Conservation (phyloP, 1,140 invertebrate genomes). For the Leptonema lineaticorne region DNA sequence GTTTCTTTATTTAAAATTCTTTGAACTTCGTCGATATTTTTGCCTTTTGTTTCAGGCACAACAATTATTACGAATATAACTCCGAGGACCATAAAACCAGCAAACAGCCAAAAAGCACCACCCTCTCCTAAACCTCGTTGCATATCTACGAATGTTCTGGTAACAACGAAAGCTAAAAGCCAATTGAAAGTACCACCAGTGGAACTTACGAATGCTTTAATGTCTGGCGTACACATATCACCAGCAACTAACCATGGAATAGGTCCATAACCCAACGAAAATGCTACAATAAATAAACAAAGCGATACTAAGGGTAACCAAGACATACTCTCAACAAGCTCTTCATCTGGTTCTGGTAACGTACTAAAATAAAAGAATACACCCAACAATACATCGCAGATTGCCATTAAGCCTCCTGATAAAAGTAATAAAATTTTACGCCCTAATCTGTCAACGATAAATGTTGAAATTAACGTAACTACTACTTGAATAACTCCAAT, state of each 20-base stretch:
- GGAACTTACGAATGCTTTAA: conserved; percentile 74
- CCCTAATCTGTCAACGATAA: conserved; percentile 78
- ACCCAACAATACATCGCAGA: conserved; percentile 62
- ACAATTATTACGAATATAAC: conserved; percentile 74
- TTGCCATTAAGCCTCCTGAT: conserved; percentile 63
- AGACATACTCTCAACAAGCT: conserved; percentile 56
- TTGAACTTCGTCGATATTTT: conserved; percentile 82
- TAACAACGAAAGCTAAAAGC: conserved; percentile 78
- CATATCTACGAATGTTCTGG: conserved; percentile 72
- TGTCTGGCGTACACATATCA: conserved; percentile 71
- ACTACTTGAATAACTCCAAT: conserved; percentile 77
- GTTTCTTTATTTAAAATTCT: conserved; percentile 56
- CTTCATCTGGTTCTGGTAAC: conserved; percentile 51
- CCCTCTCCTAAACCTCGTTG: conserved; percentile 58
- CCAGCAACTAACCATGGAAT: conserved; percentile 80
- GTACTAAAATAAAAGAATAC: conserved; percentile 65
- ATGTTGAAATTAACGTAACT: conserved; percentile 66
- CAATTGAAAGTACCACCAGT: conserved; percentile 77
- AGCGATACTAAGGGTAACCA: conserved; percentile 73
- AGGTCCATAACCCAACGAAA: conserved; percentile 76
- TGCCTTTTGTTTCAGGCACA: conserved; percentile 90
- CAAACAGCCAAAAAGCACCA: conserved; percentile 80
- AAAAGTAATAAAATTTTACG: conserved; percentile 68
- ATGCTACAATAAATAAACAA: conserved; percentile 74
- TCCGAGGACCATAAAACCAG: conserved; percentile 68